Base-by-base conservation (phyloP, 1,140 invertebrate species). In the Formica selysi region DNA sequence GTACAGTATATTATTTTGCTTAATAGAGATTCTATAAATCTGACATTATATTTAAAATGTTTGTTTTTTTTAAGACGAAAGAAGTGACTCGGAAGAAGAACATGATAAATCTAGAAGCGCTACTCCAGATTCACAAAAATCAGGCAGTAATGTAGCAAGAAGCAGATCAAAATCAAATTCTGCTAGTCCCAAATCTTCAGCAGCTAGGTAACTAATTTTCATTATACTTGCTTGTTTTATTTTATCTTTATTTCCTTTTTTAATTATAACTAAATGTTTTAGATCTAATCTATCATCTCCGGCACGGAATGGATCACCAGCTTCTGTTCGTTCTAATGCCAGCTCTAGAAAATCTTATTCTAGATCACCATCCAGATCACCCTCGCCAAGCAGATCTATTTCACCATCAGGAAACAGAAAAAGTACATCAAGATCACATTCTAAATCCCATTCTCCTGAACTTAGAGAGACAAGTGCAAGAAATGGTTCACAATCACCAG, bases 301-400 rank as follows among this genome's bases (percentile, higher is more conserved):
- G 3, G 61, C 1, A 5, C 89, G 54, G 36, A 57, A 86, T 54
- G 59, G 57, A 36, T 89, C 89, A 16, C 88, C 88, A 61, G 68
- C 79, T 62, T 90, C 87, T 29, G 48, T 62, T 7, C 57, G 11
- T 64, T 91, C 89, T 0, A 85, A 87, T 29, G 79, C 44, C 3
- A 90, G 81, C 26, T 91, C 87, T 29, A 85, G 83, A 29, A 91
- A 88, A 54, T 91, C 89, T 11, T 90, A 85, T 61, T 91, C 89
- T 59, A 89, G 87, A 87, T 90, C 90, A 13, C 84, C 84, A 32
- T 90, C 87, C 0, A 70, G 54, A 68, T 90, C 89, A 32, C 89
- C 80, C 5, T 85, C 84, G 0, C 59, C 62, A 36, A 88, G 54
- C 41, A 4, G 74, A 54, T 91, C 90, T 1, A 2, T 19, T 2